A percentile compares a stretch with the other conserved stretches of the same genome.
phyloP scores from a whole-genome alignment of 1,140 invertebrate genomes.

The Drosophila aff. region DNA sequence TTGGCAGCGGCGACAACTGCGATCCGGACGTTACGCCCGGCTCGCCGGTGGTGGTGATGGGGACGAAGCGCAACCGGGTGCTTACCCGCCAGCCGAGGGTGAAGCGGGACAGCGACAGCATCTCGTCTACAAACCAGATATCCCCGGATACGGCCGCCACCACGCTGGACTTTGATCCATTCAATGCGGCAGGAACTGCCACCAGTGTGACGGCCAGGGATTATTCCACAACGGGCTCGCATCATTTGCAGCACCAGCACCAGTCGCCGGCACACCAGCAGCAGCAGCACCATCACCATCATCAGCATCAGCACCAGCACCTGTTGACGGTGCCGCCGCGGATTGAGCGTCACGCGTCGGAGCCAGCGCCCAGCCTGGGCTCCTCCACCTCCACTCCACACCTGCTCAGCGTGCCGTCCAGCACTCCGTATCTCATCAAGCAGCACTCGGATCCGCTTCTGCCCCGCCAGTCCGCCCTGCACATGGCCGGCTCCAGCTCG shows the following conservation, averaged over 20 bases:
- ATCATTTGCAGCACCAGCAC: conserved; percentile 64
- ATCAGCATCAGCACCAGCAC: conserved; percentile 64
- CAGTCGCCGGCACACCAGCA: conserved; percentile 35
- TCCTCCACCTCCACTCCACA: conserved; percentile 85
- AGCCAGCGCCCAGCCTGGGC: conserved; percentile 85
- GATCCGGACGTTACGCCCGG: conserved; percentile 52
- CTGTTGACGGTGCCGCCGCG: conserved; percentile 85
- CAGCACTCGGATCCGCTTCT: conserved; percentile 89
- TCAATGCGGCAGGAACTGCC: conserved; percentile 73
- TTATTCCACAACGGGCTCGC: conserved; percentile 63
- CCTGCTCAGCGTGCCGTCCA: conserved; percentile 87
- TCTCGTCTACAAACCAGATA: conserved; percentile 84
- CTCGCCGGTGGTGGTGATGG: conserved; percentile 78
- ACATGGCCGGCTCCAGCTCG: conserved; percentile 78
- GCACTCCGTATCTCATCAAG: conserved; percentile 87
- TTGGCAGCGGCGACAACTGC: conserved; percentile 33
- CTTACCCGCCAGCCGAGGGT: conserved; percentile 89
- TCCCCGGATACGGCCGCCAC: conserved; percentile 85
- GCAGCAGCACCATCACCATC: conserved; percentile 1
- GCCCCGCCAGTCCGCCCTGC: conserved; percentile 86
- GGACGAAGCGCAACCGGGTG: conserved; percentile 87
- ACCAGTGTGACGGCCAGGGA: conserved; percentile 63
- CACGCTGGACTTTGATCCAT: conserved; percentile 85
- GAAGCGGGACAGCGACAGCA: conserved; percentile 87
- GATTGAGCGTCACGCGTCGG: conserved; percentile 87